Conservation (phyloP, 2,113 vertebrate species). For the human region DNA sequence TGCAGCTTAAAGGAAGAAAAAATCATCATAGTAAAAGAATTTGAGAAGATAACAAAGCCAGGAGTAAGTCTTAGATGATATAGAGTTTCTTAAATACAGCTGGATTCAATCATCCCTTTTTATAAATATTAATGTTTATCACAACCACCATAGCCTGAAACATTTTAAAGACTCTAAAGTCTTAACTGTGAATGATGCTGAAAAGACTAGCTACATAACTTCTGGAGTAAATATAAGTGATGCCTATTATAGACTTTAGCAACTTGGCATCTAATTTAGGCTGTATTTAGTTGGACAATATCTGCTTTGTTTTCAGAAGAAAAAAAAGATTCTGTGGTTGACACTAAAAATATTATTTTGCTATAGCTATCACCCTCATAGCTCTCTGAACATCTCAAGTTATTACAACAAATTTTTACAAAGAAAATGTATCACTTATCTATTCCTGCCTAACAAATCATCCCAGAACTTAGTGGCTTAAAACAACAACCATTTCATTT, state of each 20-base stretch:
- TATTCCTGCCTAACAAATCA: neutral
- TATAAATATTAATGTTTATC: constrained; percentile 19
- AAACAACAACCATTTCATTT: neutral
- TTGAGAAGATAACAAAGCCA: constrained; percentile 85
- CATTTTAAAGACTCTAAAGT: neutral
- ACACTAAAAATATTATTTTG: neutral
- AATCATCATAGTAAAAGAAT: constrained; percentile 87
- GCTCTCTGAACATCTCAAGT: neutral
- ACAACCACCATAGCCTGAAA: neutral
- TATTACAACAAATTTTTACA: neutral
- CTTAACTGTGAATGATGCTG: neutral
- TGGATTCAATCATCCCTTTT: constrained; percentile 20
- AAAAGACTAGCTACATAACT: neutral
- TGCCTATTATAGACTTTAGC: neutral
- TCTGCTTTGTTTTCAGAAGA: constrained; percentile 39
- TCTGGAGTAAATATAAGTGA: neutral
- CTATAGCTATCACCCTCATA: neutral
- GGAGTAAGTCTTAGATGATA: constrained; percentile 85
- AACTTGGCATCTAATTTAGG: neutral
- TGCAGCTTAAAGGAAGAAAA: constrained; percentile 90
- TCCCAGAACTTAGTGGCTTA: neutral
- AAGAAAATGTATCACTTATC: neutral
- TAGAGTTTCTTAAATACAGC: constrained; percentile 15
- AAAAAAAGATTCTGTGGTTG: neutral
- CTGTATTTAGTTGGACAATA: constrained; percentile 8